Conservation (phyloP, 2,113 vertebrate genomes). For the Chloebia gouldiae region DNA sequence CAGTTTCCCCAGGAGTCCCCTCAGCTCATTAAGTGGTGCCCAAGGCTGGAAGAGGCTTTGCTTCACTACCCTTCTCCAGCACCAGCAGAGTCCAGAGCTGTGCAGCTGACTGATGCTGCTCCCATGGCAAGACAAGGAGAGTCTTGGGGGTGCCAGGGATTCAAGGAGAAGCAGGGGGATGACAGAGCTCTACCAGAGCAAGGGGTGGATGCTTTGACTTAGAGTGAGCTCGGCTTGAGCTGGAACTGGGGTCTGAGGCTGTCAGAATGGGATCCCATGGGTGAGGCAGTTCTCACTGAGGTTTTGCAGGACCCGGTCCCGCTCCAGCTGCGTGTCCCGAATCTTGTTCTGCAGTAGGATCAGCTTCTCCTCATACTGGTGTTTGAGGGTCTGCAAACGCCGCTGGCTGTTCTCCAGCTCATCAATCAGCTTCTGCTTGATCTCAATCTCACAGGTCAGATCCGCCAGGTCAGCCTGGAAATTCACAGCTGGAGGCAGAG, state of each 20-base stretch:
- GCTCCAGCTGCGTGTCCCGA: conserved; percentile 93
- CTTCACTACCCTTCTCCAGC: not conserved
- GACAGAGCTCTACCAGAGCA: not conserved
- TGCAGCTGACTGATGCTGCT: not conserved
- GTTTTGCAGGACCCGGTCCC: conserved; percentile 94
- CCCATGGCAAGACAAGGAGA: not conserved
- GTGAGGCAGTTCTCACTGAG: conserved; percentile 79
- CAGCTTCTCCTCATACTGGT: conserved; percentile 97
- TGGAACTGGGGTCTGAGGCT: not conserved
- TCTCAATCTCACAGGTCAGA: conserved; percentile 96
- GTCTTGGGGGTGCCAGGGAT: not conserved
- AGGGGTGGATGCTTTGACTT: not conserved
- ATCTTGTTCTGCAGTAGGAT: conserved; percentile 97
- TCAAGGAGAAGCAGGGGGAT: not conserved
- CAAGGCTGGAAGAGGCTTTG: not conserved
- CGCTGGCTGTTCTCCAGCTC: conserved; percentile 97
- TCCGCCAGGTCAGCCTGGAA: conserved; percentile 92
- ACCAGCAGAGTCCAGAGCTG: not conserved
- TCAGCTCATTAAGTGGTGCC: not conserved
- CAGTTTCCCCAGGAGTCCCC: not conserved
- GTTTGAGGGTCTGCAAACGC: conserved; percentile 90
- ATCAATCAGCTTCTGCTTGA: conserved; percentile 97
- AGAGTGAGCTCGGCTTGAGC: not conserved
- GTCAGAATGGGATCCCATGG: not conserved
- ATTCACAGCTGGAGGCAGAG: conserved; percentile 75